Evolutionary conservation across 2,797 vertebrate genomes (phyloP).

Genomic region (Notolepis coatsorum): DNA sequence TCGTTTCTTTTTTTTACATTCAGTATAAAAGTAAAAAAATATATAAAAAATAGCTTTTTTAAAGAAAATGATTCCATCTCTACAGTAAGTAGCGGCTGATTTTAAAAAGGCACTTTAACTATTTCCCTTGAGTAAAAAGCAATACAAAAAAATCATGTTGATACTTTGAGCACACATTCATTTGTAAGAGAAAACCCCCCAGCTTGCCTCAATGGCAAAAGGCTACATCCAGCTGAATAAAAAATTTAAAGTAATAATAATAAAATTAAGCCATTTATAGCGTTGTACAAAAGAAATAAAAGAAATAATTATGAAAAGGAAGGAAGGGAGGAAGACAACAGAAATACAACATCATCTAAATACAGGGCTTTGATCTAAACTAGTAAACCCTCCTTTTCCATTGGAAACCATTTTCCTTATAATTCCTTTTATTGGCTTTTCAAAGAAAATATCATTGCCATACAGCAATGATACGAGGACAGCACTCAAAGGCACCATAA

Average conservation of each 20-base stretch:
- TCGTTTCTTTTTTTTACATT: constrained; percentile 40
- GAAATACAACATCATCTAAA: background rate
- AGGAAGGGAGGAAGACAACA: background rate
- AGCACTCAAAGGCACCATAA: too few relatives aligned
- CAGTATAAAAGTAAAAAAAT: background rate
- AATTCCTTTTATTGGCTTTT: too few relatives aligned
- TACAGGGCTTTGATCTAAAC: too few relatives aligned
- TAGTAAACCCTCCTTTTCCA: too few relatives aligned
- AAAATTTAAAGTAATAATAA: too few relatives aligned
- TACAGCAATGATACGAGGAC: too few relatives aligned
- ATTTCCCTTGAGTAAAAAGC: background rate
- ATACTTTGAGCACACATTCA: constrained; percentile 29
- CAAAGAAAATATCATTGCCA: too few relatives aligned
- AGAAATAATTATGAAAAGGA: background rate
- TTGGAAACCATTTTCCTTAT: too few relatives aligned
- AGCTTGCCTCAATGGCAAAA: constrained; percentile 9
- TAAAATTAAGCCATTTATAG: background rate
- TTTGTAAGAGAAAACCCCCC: background rate
- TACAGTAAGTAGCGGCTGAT: background rate
- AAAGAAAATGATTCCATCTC: too few relatives aligned
- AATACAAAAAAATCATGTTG: background rate
- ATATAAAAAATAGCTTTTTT: background rate
- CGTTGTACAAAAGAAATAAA: constrained; percentile 3
- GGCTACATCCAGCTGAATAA: constrained; percentile 29
- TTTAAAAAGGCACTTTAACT: constrained; percentile 42